Evolutionary conservation across 2,888 invertebrate species (phyloP).

Genomic region (Amitus sp.): DNA sequence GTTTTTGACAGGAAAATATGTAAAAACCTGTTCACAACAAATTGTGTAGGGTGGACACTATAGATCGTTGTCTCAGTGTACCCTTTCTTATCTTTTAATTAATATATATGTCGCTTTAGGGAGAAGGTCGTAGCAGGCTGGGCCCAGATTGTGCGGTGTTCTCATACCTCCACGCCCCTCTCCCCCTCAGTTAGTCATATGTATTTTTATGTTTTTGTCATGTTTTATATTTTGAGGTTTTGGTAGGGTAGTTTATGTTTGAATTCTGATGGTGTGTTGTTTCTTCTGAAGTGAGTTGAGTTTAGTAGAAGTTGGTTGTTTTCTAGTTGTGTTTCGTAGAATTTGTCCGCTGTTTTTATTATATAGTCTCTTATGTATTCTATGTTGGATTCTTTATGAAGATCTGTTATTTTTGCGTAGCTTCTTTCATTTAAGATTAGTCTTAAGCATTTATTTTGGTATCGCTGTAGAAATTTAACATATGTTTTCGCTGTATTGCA

Average conservation of each 20-base stretch:
- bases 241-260: slow-evolving; percentile 16
- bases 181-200: too few species aligned
- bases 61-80: too few species aligned
- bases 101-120: too few species aligned
- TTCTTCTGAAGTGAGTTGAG: not conserved
- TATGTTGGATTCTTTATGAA: slow-evolving; percentile 11
- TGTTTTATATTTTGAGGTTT: slow-evolving; percentile 4
- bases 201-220: too few species aligned
- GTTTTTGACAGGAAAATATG: too few species aligned
- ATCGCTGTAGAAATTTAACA: slow-evolving; percentile 17
- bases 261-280: not conserved
- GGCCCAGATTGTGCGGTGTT: too few species aligned
- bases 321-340: not conserved
- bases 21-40: too few species aligned
- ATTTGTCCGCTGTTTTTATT: slow-evolving; percentile 4
- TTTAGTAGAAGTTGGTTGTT: not conserved
- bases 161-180: too few species aligned
- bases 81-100: too few species aligned
- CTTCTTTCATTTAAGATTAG: slow-evolving; percentile 12
- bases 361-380: not conserved
- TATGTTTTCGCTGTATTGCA: slow-evolving; percentile 19
- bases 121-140: too few species aligned
- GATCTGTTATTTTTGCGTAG: slow-evolving; percentile 14
- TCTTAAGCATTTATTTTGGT: slow-evolving; percentile 31
- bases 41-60: too few species aligned